These are phyloP conservation scores for Atopsyche davidsoni DNA, from an alignment of 1,140 invertebrate species.

Conservation along the genomic window DNA sequence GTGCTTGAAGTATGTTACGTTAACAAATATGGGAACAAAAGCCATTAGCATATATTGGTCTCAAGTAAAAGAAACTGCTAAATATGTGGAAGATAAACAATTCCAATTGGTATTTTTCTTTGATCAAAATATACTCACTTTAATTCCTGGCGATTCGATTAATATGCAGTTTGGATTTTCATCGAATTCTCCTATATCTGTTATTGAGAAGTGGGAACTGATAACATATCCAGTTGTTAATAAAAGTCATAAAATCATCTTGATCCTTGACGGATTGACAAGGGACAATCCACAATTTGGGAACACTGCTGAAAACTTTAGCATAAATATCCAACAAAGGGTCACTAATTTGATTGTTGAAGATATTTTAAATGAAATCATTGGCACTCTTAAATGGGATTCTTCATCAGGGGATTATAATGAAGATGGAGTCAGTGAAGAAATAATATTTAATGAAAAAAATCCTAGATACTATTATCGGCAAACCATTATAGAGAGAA, in stretches of 20 bases:
- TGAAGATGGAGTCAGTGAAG: conserved; percentile 25
- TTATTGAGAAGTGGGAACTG: conserved; percentile 32
- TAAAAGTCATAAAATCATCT: neutral
- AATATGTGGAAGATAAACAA: neutral
- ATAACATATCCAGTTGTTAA: conserved; percentile 31
- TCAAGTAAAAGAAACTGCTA: neutral
- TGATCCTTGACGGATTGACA: conserved; percentile 7
- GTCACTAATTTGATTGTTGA: conserved; percentile 21
- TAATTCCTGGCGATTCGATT: conserved; percentile 31
- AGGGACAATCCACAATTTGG: neutral
- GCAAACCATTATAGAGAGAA: conserved; percentile 26
- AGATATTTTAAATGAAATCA: conserved; percentile 7
- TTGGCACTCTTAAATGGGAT: neutral
- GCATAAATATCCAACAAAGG: conserved; percentile 27
- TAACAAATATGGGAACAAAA: conserved; percentile 34
- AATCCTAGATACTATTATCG: conserved; percentile 34
- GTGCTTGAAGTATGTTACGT: conserved; percentile 18
- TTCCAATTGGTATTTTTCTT: conserved; percentile 32
- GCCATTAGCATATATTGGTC: conserved; percentile 32
- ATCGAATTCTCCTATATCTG: conserved; percentile 5
- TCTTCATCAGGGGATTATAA: conserved; percentile 20
- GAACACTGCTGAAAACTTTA: neutral
- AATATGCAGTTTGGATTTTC: conserved; percentile 31
- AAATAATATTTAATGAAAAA: conserved; percentile 28
- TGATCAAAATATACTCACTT: conserved; percentile 32